Evolutionary conservation across 1,140 invertebrate species (phyloP), one percentile per base, ranked within the genome.

Genomic region (Ruditapes philippinarum): DNA sequence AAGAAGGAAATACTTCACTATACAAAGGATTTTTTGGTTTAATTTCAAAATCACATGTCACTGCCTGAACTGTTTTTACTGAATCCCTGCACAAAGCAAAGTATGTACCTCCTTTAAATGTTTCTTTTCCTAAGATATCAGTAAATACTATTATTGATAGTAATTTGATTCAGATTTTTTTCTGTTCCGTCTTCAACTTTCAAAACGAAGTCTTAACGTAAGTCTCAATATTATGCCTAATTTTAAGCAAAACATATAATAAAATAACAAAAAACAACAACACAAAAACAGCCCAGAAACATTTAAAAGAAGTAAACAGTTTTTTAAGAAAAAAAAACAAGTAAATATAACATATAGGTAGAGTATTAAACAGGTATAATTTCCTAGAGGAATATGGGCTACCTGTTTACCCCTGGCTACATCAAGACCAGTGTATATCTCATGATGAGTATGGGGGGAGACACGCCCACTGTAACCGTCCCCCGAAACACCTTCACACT

Each of bases 391-490:
- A 74, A n/a, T 49, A n/a, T 19, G 14, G 42, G 45, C 49, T 89
- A 89, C 87, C 87, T 89, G 42, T 11, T 33, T 14, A n/a, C 60
- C 79, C 28, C 33, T 79, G 11, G 22, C 19, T n/a, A 89, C 40
- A 36, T 74, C 70, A 11, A 89, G 78, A 54, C 87, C 87, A 57
- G 80, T 73, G 68, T 42, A 89, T 31, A 83, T 25, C 51, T 89
- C 87, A 51, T 57, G 12, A 19, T 74, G 38, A 57, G 87, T 81
- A 42, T 82, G 87, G 9, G 87, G 87, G 60, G 87, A 89, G 17
- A 28, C 51, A 45, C 36, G 70, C 14, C 87, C 87, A 9, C 36
- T 38, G 51, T 89, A 89, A 74, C 87, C 87, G 36, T 89, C 65
- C 68, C 87, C 87, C 12, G 33, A 70, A 9, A 82, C 40, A 57